Evolutionary conservation across 2,797 vertebrate species (phyloP), one percentile per base, ranked within the genome.

Genomic region (Clarias fuscus): DNA sequence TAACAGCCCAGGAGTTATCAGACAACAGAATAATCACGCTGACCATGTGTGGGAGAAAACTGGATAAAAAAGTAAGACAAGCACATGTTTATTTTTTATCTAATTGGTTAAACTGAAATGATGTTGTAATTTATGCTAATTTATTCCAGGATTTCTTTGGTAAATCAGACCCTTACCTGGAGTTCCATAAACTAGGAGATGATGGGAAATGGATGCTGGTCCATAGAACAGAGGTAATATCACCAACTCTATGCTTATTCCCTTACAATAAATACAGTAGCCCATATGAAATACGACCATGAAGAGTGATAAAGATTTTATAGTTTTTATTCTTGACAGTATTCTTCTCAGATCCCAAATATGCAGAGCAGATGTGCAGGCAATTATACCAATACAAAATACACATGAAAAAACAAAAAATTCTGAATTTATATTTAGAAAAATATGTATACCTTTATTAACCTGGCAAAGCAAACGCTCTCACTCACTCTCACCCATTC

Each of bases 181-280:
- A 99, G 94, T 98, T 99, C 85, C 95, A 98, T 92, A 99, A 99
- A 91, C 97, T 96, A 30, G 97, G 97, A 64, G 97, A 98, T 0
- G 98, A 99, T 30, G 95, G 97, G 58, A 99, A 99, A 90, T 99
- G 98, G 98, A 99, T 99, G 98, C 94, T 99, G 89, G 98, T 99
- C 75, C 98, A 99, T 93, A 96, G 95, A 92, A 96, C 95, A 73
- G 95, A 96, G 93, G 95, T 95, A 81, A 86, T 37, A 33, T 18
- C 5, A 30, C 20, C 3, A 82, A n/a, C 22, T 30, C 15, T 61
- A 8, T 30, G 15, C 33, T 78, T 78, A 78, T 20, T 61, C 17
- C n/a, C 15, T 76, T 30, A 58, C 17, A 75, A 17, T 75, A 24
- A 53, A n/a, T 5, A 53, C 72, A 48, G 13, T 53, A 27, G 14